Percentiles rank a stretch among this genome's conserved stretches.
phyloP scores from a whole-genome alignment of 2,888 invertebrate species.

The Leptinotarsa rubiginosa region DNA sequence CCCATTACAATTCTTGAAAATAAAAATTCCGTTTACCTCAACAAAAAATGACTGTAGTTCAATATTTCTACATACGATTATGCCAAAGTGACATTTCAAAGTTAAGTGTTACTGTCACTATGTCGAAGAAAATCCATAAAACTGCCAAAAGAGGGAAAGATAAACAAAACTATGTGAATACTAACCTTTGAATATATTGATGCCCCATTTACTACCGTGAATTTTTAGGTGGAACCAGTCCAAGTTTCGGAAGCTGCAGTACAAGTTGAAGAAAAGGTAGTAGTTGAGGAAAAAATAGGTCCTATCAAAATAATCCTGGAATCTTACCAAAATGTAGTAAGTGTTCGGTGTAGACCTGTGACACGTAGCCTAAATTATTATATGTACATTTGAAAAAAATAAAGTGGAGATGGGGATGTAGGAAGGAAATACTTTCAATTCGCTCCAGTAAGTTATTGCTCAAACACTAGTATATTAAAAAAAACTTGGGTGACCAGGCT shows the following conservation, averaged over 20 bases:
- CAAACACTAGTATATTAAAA: too few relatives aligned
- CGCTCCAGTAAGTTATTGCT: too few relatives aligned
- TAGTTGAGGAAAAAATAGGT: slow-evolving; percentile 7
- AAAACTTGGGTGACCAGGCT: too few relatives aligned
- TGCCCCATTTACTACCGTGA: neutral
- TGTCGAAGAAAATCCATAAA: neutral
- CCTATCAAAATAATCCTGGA: slow-evolving; percentile 40
- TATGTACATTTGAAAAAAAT: too few relatives aligned
- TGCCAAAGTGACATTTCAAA: neutral
- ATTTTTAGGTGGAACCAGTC: neutral
- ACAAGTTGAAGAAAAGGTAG: neutral
- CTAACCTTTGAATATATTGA: neutral
- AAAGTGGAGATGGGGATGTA: too few relatives aligned
- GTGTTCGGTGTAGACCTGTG: neutral
- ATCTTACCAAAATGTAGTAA: slow-evolving; percentile 29
- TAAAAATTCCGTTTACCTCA: too few relatives aligned
- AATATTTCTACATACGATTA: neutral
- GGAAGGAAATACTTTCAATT: too few relatives aligned
- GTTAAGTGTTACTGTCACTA: neutral
- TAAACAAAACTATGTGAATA: neutral
- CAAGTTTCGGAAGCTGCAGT: neutral
- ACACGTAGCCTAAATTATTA: too few relatives aligned
- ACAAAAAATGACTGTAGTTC: too few relatives aligned
- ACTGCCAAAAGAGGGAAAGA: neutral
- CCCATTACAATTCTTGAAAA: too few relatives aligned